These are phyloP conservation scores for Drosophila hawaiiensis DNA, from an alignment of 2,888 invertebrate species.

Conservation along the genomic window DNA sequence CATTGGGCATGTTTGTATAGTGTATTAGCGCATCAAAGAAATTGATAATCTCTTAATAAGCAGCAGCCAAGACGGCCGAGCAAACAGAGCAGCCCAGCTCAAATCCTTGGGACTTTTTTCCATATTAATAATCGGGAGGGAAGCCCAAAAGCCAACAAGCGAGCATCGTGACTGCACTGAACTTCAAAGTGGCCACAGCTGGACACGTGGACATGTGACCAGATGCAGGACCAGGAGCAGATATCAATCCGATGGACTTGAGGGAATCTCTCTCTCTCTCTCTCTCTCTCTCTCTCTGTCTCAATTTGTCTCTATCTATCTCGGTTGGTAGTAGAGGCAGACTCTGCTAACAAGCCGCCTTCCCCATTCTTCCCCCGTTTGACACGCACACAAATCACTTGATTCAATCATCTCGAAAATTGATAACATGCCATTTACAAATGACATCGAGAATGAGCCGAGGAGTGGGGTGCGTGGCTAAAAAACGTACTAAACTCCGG, in stretches of 20 bases:
- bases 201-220: slow-evolving; percentile 53
- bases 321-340: not conserved
- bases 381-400: slow-evolving; percentile 83
- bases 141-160: slow-evolving; percentile 73
- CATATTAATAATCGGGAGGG: slow-evolving; percentile 39
- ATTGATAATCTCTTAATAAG: slow-evolving; percentile 80
- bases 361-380: slow-evolving; percentile 35
- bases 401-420: slow-evolving; percentile 85
- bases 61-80: slow-evolving; percentile 51
- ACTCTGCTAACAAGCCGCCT: slow-evolving; percentile 32
- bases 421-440: slow-evolving; percentile 85
- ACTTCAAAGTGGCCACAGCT: slow-evolving; percentile 63
- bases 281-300: not conserved
- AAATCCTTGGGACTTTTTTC: slow-evolving; percentile 28
- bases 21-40: slow-evolving; percentile 74
- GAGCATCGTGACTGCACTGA: slow-evolving; percentile 22
- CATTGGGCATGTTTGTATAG: slow-evolving; percentile 41
- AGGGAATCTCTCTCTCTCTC: slow-evolving; percentile 5
- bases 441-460: slow-evolving; percentile 74
- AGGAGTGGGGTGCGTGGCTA: slow-evolving; percentile 1
- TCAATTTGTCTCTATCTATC: not conserved
- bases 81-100: slow-evolving; percentile 44
- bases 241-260: slow-evolving; percentile 16
- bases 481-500: slow-evolving; percentile 49
- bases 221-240: slow-evolving; percentile 4